Percentiles rank a stretch among this genome's conserved stretches.
These are phyloP conservation scores for Verasper variegatus DNA, from an alignment of 2,113 vertebrate genomes.

Conservation along the genomic window DNA sequence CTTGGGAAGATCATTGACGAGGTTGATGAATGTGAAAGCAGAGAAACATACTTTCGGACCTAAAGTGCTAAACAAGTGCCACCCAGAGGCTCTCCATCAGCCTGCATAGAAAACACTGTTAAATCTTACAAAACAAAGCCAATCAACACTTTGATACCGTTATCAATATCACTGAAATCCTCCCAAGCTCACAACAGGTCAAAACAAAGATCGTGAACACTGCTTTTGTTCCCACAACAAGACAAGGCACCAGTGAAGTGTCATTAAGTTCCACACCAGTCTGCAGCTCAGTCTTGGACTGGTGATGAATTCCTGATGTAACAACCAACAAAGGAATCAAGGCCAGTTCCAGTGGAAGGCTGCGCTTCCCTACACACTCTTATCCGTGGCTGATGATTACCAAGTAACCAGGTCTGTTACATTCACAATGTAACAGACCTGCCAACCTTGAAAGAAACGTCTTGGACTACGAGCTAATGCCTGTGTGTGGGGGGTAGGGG, in stretches of 20 bases:
- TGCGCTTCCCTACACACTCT: not conserved
- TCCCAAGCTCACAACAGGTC: constrained; percentile 47
- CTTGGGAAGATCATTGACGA: constrained; percentile 33
- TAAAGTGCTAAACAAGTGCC: not conserved
- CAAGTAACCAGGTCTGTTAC: not conserved
- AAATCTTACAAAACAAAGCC: constrained; percentile 10
- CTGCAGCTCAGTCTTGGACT: not conserved
- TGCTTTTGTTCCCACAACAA: constrained; percentile 40
- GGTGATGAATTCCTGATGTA: constrained; percentile 28
- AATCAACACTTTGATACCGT: not conserved
- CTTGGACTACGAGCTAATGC: not conserved
- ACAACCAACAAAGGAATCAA: not conserved
- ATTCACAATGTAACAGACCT: not conserved
- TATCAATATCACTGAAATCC: constrained; percentile 19
- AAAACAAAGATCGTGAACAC: constrained; percentile 40
- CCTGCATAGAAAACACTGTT: constrained; percentile 2
- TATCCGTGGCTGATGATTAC: not conserved
- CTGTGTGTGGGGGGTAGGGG: not conserved
- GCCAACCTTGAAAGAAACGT: not conserved
- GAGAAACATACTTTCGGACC: not conserved
- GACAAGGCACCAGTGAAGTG: constrained; percentile 46
- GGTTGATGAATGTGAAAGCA: not conserved
- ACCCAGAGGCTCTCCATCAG: not conserved
- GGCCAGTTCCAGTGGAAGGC: not conserved
- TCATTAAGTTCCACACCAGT: constrained; percentile 12